These are phyloP conservation scores for Potamarius usumacintae DNA, from an alignment of 2,113 vertebrate species.

Conservation along the genomic window DNA sequence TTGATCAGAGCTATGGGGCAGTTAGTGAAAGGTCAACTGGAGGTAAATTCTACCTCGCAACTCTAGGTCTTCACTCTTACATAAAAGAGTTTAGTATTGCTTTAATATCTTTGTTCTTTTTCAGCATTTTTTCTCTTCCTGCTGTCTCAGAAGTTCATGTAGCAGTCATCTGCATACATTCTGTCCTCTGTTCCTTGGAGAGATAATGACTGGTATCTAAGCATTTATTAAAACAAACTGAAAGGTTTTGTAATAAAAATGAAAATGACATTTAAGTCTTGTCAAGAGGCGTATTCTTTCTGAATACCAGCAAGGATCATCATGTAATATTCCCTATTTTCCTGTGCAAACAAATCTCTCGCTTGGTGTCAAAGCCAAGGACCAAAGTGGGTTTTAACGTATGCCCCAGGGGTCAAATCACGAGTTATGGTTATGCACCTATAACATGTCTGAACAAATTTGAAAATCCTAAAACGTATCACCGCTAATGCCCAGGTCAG, in stretches of 20 bases:
- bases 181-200: slow-evolving; percentile 46
- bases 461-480: slow-evolving; percentile 11
- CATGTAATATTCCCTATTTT: slow-evolving; percentile 22
- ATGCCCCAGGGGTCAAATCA: slow-evolving; percentile 34
- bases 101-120: neutral
- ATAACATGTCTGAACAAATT: slow-evolving; percentile 26
- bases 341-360: slow-evolving; percentile 12
- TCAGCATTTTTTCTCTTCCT: slow-evolving; percentile 26
- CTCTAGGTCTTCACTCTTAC: neutral
- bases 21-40: slow-evolving; percentile 13
- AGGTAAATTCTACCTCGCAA: slow-evolving; percentile 1
- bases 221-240: slow-evolving; percentile 48
- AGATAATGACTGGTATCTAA: slow-evolving; percentile 53
- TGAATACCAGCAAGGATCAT: slow-evolving; percentile 2
- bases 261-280: neutral
- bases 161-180: slow-evolving; percentile 46
- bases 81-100: slow-evolving; percentile 16
- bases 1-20: slow-evolving; percentile 23
- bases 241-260: slow-evolving; percentile 34
- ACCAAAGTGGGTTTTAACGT: slow-evolving; percentile 2
- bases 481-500: neutral
- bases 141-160: slow-evolving; percentile 55
- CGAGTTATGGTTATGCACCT: slow-evolving; percentile 10
- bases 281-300: neutral
- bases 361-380: neutral